A percentile compares a stretch with the other conserved stretches of the same genome.
These are phyloP conservation scores for Leptopterna dolabrata DNA, from an alignment of 2,888 invertebrate genomes.

Conservation along the genomic window DNA sequence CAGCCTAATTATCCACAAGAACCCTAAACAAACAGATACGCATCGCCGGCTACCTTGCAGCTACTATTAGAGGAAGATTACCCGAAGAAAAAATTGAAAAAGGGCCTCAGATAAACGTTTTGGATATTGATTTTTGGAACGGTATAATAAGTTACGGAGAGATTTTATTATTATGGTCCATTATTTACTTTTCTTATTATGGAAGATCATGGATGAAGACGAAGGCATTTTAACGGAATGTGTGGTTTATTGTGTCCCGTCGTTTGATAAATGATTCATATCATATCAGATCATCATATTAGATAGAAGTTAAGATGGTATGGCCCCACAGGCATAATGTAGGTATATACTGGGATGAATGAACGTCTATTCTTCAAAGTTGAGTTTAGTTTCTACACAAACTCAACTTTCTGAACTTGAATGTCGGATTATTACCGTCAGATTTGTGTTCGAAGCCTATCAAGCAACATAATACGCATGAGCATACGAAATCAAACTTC, in stretches of 20 bases:
- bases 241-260: neutral
- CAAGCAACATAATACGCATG: no score
- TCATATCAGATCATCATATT: neutral
- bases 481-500: no score
- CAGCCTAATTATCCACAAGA: slow-evolving; percentile 3
- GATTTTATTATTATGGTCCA: neutral
- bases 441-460: no score
- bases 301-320: no score
- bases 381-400: no score
- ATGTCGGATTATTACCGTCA: no score
- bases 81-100: neutral
- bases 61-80: neutral
- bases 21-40: slow-evolving; percentile 19
- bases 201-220: neutral
- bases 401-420: no score
- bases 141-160: neutral
- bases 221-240: neutral
- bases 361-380: no score
- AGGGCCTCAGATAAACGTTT: neutral
- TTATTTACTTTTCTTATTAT: neutral
- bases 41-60: slow-evolving; percentile 19
- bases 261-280: neutral
- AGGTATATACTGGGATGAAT: no score
- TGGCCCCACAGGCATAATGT: no score
- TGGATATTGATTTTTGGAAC: neutral